A percentile compares a stretch with the other conserved stretches of the same genome.
Conservation (phyloP, 2,888 invertebrate genomes). For the Tanytarsus gracilentus region DNA sequence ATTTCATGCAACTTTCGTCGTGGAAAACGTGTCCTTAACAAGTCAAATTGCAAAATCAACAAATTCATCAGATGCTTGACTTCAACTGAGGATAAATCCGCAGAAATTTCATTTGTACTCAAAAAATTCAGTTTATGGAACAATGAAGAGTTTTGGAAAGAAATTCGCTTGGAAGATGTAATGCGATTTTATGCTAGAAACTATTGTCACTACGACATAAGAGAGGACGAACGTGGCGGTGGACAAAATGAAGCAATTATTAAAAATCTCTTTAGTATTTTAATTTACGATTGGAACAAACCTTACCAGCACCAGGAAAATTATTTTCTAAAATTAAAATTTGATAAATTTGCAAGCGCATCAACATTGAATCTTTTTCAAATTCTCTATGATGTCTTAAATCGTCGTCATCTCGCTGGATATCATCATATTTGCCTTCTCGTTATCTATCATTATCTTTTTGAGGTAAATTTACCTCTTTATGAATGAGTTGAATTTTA, state of each 20-base stretch:
- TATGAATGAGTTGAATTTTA: no score
- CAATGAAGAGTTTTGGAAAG: not conserved
- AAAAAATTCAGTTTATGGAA: not conserved
- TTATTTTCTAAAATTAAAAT: not conserved
- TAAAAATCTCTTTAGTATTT: not conserved
- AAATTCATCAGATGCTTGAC: not conserved
- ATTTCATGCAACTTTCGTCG: no score
- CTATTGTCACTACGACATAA: no score
- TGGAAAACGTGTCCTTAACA: not conserved
- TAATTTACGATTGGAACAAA: not conserved
- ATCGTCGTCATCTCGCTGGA: not conserved
- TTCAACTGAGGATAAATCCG: not conserved
- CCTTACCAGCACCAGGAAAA: not conserved
- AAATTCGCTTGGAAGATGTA: not conserved
- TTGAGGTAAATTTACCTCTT: no score
- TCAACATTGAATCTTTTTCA: not conserved
- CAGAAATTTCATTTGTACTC: not conserved
- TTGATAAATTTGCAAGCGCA: not conserved
- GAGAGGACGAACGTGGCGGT: no score
- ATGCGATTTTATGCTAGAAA: not conserved
- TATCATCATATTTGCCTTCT: constrained; percentile 6
- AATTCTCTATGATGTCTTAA: not conserved
- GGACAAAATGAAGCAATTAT: not conserved
- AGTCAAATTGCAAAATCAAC: not conserved
- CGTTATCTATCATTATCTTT: not conserved